Evolutionary conservation across 37 sponge, comb jelly and placozoan genomes (phyloP), one percentile per base, ranked within the genome.

Genomic region (Ianthella basta): DNA sequence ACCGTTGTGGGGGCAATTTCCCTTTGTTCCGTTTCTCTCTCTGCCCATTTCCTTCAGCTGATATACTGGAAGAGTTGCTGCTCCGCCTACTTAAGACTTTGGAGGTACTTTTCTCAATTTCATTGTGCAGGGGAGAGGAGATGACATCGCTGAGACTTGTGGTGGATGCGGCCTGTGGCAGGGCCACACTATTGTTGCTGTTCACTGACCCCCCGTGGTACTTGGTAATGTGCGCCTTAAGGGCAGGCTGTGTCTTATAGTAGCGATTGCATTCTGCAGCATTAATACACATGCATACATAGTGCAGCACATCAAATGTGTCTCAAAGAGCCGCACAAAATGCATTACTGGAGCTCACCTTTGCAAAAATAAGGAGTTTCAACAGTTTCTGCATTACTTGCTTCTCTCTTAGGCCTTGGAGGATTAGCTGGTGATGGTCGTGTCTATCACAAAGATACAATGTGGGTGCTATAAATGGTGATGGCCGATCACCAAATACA

Each of bases 171-270:
- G 70, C 35, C 6, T 69, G 70, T 34, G 70, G 70, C 1, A 35
- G 27, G 35, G 33, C 15, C 4, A 32, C 4, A 35, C 72, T 70
- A 70, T 35, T 75, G 70, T 69, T 69, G 44, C 50, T 44, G 50
- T 44, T 44, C 50, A 44, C 50, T 44, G 50, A 44, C 3, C 85
- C 83, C 16, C 83, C 67, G 56, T 95, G 95, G 59, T 91, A 85
- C 64, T 91, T 91, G 20, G 92, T 95, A 33, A 60, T 75, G 81
- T 95, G 95, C 0, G 95, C 92, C 82, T 95, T 95, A 18, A 95
- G 82, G 0, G 92, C 86, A 20, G 95, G 70, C 18, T 66, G 87
- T 4, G 92, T 95, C 82, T 91, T 95, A 67, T 91, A 95, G 59
- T 85, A 75, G 25, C 93, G 87, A 38, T 81, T 80, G 38, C 93